Evolutionary conservation across 2,888 invertebrate genomes (phyloP), one percentile per base, ranked within the genome.

Genomic region (Corbicula japonica): DNA sequence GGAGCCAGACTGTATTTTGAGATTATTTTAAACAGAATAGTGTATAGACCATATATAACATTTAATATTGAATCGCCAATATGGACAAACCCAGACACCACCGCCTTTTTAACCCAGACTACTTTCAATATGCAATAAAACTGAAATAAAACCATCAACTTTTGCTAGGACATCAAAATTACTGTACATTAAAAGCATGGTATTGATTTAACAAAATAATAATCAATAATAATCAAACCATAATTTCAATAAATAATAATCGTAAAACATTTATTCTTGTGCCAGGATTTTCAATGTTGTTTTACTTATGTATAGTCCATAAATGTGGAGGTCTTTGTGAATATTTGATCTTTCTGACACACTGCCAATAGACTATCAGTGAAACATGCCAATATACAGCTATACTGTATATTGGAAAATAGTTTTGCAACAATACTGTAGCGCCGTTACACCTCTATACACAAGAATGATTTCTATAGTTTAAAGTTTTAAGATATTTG

Each of bases 401-500:
- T 46, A 52, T 44, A 35, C 48, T 60, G 50, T 2, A 58, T 74
- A 74, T 74, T 66, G 56, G 73, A 50, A 66, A 74, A 74, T 66
- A 66, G 56, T 56, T 66, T 28, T 32, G 23, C 48, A 30, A 46
- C 35, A 48, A 50, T 48, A 15, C 28, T 21, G 73, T 74, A 50
- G 60, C 65, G 50, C 73, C 52, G 73, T 65, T 66, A 66, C 66
- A 63, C 73, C 58, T 74, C 63, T 66, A 46, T 74, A 60, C 65
- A 66, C 73, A 74, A 66, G 73, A 72, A 62, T 72, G 63, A 63
- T 63, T n/a, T 61, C 63, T 35, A 48, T 66, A 74, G 66, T 74
- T 74, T 66, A 52, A 50, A 66, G 28, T 46, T 74, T 58, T 41
- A 28, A 54, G 63, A 73, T 63, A 54, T 34, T 46, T 10, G 35